These are phyloP conservation scores for Dendrolimus pini DNA, from an alignment of 2,888 invertebrate genomes.

Conservation along the genomic window DNA sequence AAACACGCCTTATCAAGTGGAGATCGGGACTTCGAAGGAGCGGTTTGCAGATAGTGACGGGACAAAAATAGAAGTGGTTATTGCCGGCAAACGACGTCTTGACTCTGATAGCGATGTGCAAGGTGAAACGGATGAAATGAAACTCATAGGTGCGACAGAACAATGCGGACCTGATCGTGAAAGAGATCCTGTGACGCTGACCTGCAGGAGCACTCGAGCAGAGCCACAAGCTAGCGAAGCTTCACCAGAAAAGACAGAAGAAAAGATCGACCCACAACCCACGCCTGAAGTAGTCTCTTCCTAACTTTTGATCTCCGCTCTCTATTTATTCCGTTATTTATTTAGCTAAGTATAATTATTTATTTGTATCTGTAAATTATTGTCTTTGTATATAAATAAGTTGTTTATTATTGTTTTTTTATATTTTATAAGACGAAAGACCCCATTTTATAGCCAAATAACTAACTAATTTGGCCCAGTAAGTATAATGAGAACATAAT, in stretches of 20 bases:
- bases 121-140: conserved; percentile 54
- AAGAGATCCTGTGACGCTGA: conserved; percentile 82
- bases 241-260: conserved; percentile 7
- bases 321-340: conserved; percentile 36
- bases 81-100: conserved; percentile 43
- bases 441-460: too few species aligned
- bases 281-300: conserved; percentile 43
- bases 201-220: conserved; percentile 40
- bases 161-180: conserved; percentile 85
- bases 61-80: conserved; percentile 52
- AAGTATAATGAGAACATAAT: too few species aligned
- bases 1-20: conserved; percentile 81
- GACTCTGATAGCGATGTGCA: conserved; percentile 37
- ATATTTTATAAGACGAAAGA: neutral
- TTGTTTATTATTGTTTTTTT: neutral
- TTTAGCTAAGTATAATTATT: conserved; percentile 11
- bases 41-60: conserved; percentile 37
- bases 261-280: conserved; percentile 13
- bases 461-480: too few species aligned
- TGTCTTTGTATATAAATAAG: conserved; percentile 16
- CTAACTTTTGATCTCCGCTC: conserved; percentile 38
- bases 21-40: conserved; percentile 60
- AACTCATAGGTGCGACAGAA: conserved; percentile 81
- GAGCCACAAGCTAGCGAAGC: conserved; percentile 5
- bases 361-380: conserved; percentile 19